phyloP scores from a whole-genome alignment of 2,113 vertebrate genomes.

The Sciurus niger region DNA sequence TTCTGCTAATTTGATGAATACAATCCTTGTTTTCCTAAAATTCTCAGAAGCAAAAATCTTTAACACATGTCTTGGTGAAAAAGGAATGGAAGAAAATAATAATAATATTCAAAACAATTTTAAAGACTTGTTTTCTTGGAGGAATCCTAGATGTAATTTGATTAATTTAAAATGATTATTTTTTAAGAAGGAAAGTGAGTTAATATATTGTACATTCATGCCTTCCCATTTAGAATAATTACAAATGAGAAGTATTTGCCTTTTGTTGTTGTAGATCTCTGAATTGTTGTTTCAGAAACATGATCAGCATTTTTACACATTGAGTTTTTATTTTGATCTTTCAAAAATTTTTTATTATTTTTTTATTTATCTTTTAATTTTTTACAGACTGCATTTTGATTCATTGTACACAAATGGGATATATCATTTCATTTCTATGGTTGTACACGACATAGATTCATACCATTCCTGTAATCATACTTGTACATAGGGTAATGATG shows the following conservation, averaged over 20 bases:
- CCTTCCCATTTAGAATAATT: neutral
- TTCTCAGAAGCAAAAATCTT: neutral
- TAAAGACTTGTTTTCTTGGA: neutral
- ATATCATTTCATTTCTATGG: too few relatives aligned
- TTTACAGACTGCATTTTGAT: too few relatives aligned
- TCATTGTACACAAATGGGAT: too few relatives aligned
- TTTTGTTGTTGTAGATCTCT: neutral
- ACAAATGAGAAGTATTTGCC: neutral
- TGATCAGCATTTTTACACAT: neutral
- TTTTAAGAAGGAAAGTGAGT: neutral
- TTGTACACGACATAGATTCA: too few relatives aligned
- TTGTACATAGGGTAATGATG: too few relatives aligned
- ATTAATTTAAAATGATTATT: constrained; percentile 12
- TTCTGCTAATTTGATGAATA: constrained; percentile 39
- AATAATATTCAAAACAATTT: neutral
- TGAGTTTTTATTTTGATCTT: neutral
- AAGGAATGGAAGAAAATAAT: neutral
- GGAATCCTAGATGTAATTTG: neutral
- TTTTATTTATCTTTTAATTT: too few relatives aligned
- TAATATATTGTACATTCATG: neutral
- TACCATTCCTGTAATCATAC: too few relatives aligned
- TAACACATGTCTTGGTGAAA: neutral
- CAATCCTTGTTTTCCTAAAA: neutral
- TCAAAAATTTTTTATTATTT: neutral
- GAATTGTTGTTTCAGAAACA: neutral